Evolutionary conservation across 2,797 vertebrate species (phyloP).

Genomic region (Chromis chromis): DNA sequence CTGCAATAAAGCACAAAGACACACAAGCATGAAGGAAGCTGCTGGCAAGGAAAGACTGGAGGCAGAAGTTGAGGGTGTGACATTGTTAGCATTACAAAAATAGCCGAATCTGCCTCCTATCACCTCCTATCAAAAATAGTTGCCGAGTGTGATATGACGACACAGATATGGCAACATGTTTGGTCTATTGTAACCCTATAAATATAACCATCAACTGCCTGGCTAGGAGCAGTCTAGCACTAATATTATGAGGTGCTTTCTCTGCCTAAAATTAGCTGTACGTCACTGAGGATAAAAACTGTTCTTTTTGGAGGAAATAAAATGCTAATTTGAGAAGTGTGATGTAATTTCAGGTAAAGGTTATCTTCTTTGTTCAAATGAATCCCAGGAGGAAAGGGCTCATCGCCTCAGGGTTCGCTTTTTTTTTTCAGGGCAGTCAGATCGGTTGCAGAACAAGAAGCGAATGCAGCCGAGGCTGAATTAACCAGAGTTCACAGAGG

Average conservation of each 20-base stretch:
- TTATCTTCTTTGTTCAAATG: slow-evolving; percentile 62
- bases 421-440: slow-evolving; percentile 10
- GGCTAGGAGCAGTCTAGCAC: not conserved
- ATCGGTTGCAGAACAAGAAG: slow-evolving; percentile 29
- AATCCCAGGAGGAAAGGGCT: slow-evolving; percentile 30
- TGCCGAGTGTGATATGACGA: no score
- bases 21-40: no score
- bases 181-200: not conserved
- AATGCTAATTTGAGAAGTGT: slow-evolving; percentile 47
- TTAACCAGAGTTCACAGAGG: slow-evolving; percentile 34
- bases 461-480: slow-evolving; percentile 28
- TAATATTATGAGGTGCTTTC: not conserved
- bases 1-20: no score
- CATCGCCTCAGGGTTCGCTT: not conserved
- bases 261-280: not conserved
- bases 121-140: no score
- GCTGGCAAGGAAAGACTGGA: no score
- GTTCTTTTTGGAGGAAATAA: not conserved
- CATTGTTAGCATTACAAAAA: no score
- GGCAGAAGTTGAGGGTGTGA: no score
- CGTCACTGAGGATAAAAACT: not conserved
- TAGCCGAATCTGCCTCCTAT: no score
- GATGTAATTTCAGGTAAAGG: slow-evolving; percentile 53
- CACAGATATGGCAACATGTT: not conserved
- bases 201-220: not conserved